Conservation (phyloP, 2,888 invertebrate species). For the Lithophane semibrunnea region DNA sequence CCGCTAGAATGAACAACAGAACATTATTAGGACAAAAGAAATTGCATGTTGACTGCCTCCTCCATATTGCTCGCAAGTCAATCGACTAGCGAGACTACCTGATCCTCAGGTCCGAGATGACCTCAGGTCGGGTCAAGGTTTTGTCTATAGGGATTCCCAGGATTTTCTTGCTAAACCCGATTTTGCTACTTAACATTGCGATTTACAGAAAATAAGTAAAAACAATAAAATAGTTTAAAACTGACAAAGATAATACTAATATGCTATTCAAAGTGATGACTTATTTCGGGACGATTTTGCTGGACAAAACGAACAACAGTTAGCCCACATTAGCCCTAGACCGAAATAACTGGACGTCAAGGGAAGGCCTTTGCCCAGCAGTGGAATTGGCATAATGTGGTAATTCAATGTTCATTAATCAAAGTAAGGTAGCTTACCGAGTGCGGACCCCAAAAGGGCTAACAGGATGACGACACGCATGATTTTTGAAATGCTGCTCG, state of each 20-base stretch:
- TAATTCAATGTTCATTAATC: background rate
- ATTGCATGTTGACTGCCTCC: background rate
- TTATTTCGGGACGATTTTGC: background rate
- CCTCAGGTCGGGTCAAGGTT: background rate
- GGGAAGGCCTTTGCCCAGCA: background rate
- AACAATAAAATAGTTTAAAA: background rate
- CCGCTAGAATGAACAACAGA: conserved; percentile 66
- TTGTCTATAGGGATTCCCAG: background rate
- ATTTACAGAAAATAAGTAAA: background rate
- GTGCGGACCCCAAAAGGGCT: conserved; percentile 70
- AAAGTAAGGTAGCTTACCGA: conserved; percentile 70
- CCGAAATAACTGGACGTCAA: background rate
- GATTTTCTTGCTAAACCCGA: background rate
- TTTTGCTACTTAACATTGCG: background rate
- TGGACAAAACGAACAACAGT: background rate
- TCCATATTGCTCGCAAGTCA: background rate
- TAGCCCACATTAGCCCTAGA: background rate
- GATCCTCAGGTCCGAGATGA: too few relatives aligned
- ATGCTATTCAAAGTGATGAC: background rate
- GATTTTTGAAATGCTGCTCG: conserved; percentile 27
- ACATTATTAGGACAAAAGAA: background rate
- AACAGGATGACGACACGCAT: conserved; percentile 71
- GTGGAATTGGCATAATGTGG: background rate
- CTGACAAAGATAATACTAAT: background rate
- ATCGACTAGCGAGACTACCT: too few relatives aligned